Conservation (phyloP, 1,140 invertebrate species). For the Atta colombica region DNA sequence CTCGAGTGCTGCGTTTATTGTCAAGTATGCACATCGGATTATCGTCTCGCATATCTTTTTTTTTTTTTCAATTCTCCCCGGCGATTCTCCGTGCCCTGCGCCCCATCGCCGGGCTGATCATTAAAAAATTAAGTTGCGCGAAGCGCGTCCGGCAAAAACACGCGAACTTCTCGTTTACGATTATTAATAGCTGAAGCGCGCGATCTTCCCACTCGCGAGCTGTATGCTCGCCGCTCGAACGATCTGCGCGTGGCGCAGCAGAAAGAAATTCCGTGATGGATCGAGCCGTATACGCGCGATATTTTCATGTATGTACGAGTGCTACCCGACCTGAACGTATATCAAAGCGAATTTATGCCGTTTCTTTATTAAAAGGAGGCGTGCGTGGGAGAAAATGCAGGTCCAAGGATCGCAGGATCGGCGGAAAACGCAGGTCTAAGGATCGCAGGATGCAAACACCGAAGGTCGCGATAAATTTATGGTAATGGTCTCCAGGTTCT, state of each 20-base stretch:
- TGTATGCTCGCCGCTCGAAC: slow-evolving; percentile 16
- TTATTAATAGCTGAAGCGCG: slow-evolving; percentile 62
- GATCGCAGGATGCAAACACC: slow-evolving; percentile 5
- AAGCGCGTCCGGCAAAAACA: slow-evolving; percentile 52
- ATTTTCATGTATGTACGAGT: slow-evolving; percentile 48
- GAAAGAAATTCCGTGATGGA: slow-evolving; percentile 54
- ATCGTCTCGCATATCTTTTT: slow-evolving; percentile 10
- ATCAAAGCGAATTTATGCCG: slow-evolving; percentile 55
- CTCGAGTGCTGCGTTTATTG: slow-evolving; percentile 44
- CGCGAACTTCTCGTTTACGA: slow-evolving; percentile 63
- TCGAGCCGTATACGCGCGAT: slow-evolving; percentile 42
- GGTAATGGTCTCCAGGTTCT: background rate
- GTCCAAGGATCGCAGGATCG: background rate
- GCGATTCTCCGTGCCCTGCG: background rate
- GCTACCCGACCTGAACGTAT: slow-evolving; percentile 43
- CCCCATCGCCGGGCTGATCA: background rate
- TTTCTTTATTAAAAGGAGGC: slow-evolving; percentile 46
- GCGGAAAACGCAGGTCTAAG: slow-evolving; percentile 25
- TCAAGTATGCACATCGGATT: slow-evolving; percentile 47
- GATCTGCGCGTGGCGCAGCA: slow-evolving; percentile 46
- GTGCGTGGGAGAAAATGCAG: slow-evolving; percentile 32
- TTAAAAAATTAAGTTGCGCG: slow-evolving; percentile 59
- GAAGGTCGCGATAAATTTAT: slow-evolving; percentile 39
- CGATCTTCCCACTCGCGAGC: slow-evolving; percentile 48
- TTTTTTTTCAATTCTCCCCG: background rate